Base-by-base conservation (phyloP, 2,113 vertebrate species). In the Gadus chalcogrammus region DNA sequence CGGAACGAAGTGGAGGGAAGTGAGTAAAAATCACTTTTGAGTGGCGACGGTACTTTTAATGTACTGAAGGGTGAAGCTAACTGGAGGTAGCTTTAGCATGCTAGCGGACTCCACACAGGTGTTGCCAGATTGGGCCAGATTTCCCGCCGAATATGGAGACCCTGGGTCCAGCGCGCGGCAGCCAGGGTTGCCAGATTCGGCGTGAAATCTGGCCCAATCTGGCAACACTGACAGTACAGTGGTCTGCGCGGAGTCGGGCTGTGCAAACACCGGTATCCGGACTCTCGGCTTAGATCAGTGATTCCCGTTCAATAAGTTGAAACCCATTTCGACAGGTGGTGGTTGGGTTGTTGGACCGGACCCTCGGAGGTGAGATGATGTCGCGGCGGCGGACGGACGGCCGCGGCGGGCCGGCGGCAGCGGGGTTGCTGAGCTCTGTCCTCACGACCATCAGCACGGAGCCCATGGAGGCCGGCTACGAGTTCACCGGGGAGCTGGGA, bases 401-500 rank as follows among this genome's bases (percentile, higher is more conserved):
- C 75, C 94, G 94, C 70, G 92, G 88, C 85, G 82, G 91, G 65
- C 69, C 70, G n/a, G 77, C 91, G 20, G 77, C 91, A 9, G 77
- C 87, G 0, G 94, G 93, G 74, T 79, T 98, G 64, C 93, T 95
- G 16, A 78, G 87, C 2, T 90, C 94, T 56, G 88, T 87, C 20
- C 94, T 95, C 79, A 98, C 94, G 0, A 90, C 84, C 0, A 92
- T 99, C 74, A 93, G 80, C 82, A 82, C 80, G 1, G 95, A 97
- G 11, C 91, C 91, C 16, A 86, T 99, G 75, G 84, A 95, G 20
- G 88, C 79, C 75, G 91, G 92, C 48, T 99, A 95, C 69, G 82
- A 93, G 9, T 84, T 97, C 71, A 94, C 93, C 0, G 93, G 92
- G 24, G 95, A 96, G 61, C 82, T 99, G 0, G 97, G 97, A 68